Conservation (phyloP, 92 coral and sea anemone genomes). For the Micromussa lordhowensis region DNA sequence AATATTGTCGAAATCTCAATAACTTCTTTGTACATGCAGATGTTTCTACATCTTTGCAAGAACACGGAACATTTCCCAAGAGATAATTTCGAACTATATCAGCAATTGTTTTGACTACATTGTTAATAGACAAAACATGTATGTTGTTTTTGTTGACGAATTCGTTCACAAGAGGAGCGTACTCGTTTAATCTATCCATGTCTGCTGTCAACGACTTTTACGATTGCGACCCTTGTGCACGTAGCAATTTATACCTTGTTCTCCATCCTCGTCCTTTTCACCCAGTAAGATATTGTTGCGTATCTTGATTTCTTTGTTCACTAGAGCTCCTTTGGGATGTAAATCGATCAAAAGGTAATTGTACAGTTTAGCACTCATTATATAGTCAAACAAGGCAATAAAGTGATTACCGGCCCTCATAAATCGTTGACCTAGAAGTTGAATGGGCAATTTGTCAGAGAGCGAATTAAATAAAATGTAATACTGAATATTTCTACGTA, state of each 20-base stretch:
- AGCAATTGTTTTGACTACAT: constrained; percentile 8
- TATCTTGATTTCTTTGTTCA: background rate
- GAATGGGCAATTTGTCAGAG: constrained; percentile 11
- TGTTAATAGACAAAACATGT: background rate
- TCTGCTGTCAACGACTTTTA: constrained; percentile 1
- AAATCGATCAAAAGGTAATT: background rate
- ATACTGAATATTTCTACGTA: background rate
- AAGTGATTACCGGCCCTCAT: background rate
- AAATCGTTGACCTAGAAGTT: background rate
- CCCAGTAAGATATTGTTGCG: background rate
- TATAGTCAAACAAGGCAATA: background rate
- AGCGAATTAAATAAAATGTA: background rate
- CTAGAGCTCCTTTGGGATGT: background rate
- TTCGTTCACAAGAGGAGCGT: background rate
- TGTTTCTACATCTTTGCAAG: background rate
- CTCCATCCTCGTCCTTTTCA: background rate
- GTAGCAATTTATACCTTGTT: constrained; percentile 8
- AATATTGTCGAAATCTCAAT: background rate
- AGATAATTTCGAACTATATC: constrained; percentile 5
- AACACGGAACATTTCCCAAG: constrained; percentile 10
- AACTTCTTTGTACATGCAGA: background rate
- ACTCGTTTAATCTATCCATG: constrained; percentile 12
- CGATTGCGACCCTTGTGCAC: background rate
- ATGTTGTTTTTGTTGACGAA: background rate
- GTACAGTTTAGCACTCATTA: background rate